These are phyloP conservation scores for Theretra japonica DNA, from an alignment of 2,888 invertebrate species.

Conservation along the genomic window DNA sequence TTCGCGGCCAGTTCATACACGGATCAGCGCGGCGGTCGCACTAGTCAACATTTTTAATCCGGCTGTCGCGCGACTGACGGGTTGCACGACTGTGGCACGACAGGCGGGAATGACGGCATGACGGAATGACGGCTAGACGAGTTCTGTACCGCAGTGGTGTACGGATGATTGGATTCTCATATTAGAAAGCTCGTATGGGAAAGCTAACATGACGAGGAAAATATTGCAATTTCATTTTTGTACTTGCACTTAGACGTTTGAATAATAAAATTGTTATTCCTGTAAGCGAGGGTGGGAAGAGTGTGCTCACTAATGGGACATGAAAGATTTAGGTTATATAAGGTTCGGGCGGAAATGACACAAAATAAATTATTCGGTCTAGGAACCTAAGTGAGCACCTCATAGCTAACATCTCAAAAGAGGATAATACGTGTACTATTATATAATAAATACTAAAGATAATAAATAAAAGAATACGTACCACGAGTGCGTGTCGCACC, in stretches of 20 bases:
- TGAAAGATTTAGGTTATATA: neutral
- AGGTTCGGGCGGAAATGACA: neutral
- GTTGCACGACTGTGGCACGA: neutral
- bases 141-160: neutral
- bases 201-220: too few species aligned
- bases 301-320: neutral
- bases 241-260: too few species aligned
- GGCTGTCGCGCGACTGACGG: neutral
- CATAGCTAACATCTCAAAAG: neutral
- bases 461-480: constrained; percentile 55
- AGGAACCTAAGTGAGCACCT: neutral
- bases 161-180: constrained; percentile 6
- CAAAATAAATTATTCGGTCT: neutral
- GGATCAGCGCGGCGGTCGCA: neutral
- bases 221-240: too few species aligned
- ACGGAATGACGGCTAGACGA: constrained; percentile 5
- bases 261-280: too few species aligned
- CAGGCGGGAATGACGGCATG: constrained; percentile 6
- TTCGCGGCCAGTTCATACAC: neutral
- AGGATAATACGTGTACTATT: neutral
- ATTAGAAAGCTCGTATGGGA: neutral
- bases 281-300: too few species aligned
- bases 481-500: constrained; percentile 85
- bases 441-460: neutral
- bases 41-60: constrained; percentile 15